phyloP scores from a whole-genome alignment of 2,113 vertebrate genomes.

The Seriola aureovittata region DNA sequence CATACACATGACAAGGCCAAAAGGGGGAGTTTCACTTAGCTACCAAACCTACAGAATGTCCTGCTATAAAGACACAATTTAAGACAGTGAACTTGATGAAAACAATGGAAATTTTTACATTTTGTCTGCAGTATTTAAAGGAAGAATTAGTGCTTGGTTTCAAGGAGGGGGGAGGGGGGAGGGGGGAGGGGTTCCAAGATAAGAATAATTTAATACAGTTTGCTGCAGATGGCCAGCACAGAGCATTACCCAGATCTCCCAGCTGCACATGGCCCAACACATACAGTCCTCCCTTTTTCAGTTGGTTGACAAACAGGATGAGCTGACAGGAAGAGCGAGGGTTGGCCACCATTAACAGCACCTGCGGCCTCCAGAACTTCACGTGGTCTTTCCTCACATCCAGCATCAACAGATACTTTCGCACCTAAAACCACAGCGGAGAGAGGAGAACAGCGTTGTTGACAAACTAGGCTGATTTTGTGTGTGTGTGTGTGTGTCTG shows the following conservation, averaged over 20 bases:
- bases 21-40: not conserved
- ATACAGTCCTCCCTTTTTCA: slow-evolving; percentile 89
- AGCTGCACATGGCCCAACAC: slow-evolving; percentile 89
- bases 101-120: not conserved
- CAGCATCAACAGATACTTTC: slow-evolving; percentile 88
- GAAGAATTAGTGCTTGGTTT: not conserved
- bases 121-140: not conserved
- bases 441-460: not conserved
- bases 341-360: slow-evolving; percentile 88
- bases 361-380: slow-evolving; percentile 90
- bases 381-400: slow-evolving; percentile 90
- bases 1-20: not conserved
- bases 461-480: not conserved
- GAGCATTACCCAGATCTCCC: slow-evolving; percentile 86
- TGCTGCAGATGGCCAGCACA: slow-evolving; percentile 30
- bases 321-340: slow-evolving; percentile 87
- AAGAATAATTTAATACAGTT: slow-evolving; percentile 54
- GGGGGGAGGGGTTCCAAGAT: slow-evolving; percentile 30
- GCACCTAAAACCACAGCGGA: slow-evolving; percentile 75
- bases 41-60: not conserved
- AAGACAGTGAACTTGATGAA: not conserved
- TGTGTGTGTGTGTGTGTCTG: not conserved
- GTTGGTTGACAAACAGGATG: slow-evolving; percentile 88
- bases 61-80: not conserved
- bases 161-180: not conserved